A percentile compares a stretch with the other conserved stretches of the same genome.
Conservation (phyloP, 2,113 vertebrate genomes). For the Cygnus buccinator region DNA sequence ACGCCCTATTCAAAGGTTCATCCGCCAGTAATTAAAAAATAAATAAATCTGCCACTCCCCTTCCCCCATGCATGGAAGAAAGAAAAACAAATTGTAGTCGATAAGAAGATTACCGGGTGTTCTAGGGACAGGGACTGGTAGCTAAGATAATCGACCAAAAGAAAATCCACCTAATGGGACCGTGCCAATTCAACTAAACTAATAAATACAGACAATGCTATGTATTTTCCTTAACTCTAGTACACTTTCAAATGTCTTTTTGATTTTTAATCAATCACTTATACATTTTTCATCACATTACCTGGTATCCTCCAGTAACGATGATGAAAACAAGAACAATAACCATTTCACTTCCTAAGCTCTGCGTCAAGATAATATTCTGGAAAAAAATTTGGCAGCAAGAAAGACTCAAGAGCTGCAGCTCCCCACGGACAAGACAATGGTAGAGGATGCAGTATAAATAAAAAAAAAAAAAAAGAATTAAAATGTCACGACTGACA, state of each 20-base stretch:
- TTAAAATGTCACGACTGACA: background rate
- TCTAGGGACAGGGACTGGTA: constrained; percentile 37
- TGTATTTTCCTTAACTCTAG: fast-evolving
- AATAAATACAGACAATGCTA: background rate
- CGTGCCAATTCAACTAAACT: background rate
- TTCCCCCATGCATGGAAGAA: background rate
- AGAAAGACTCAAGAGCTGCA: background rate
- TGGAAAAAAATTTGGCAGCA: background rate
- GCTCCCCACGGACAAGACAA: background rate
- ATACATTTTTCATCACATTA: background rate
- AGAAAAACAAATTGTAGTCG: constrained; percentile 24
- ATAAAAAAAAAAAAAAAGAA: background rate
- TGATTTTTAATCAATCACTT: background rate
- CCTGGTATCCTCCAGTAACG: background rate
- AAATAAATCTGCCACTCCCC: background rate
- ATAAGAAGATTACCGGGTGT: constrained; percentile 36
- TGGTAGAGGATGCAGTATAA: background rate
- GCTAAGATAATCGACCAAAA: constrained; percentile 29
- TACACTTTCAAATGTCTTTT: background rate
- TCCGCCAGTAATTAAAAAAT: background rate
- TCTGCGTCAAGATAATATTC: background rate
- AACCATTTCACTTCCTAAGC: background rate
- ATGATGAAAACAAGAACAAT: background rate
- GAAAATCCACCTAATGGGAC: constrained; percentile 51
- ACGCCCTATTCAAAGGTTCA: background rate